Percentiles rank a stretch among this genome's conserved stretches.
These are phyloP conservation scores for Trematomus bernacchii DNA, from an alignment of 2,797 vertebrate genomes.

Conservation along the genomic window DNA sequence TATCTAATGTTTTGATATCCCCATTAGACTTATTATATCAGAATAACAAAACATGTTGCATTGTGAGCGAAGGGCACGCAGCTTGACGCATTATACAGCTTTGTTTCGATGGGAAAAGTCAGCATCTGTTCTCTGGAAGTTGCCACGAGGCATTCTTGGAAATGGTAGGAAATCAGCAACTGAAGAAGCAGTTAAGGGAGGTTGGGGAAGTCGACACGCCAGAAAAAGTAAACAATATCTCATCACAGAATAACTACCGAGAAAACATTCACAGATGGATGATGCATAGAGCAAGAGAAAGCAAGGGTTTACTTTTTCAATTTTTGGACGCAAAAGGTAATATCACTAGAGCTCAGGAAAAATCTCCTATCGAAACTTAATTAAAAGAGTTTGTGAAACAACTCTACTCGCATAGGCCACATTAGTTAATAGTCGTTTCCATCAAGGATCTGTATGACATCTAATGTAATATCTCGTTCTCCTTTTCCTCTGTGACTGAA, in stretches of 20 bases:
- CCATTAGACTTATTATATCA: constrained; percentile 40
- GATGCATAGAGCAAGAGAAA: constrained; percentile 1
- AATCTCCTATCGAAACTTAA: too few species aligned
- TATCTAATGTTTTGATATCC: constrained; percentile 10
- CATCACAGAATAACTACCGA: constrained; percentile 19
- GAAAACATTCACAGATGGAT: constrained; percentile 12
- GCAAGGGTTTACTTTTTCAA: constrained; percentile 7
- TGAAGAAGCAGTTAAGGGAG: constrained; percentile 21
- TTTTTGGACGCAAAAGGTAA: constrained; percentile 7
- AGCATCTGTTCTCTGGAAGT: constrained; percentile 59
- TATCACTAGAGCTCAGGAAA: too few species aligned
- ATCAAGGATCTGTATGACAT: background rate
- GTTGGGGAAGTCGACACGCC: constrained; percentile 16
- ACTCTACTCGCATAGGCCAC: background rate
- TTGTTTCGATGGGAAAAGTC: constrained; percentile 48
- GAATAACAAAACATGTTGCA: constrained; percentile 45
- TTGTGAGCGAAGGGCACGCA: constrained; percentile 43
- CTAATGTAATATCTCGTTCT: background rate
- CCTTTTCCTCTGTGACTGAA: background rate
- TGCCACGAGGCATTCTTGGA: constrained; percentile 60
- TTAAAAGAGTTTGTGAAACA: background rate
- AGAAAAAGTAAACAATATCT: constrained; percentile 41
- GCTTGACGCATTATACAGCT: constrained; percentile 59
- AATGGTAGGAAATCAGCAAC: constrained; percentile 41
- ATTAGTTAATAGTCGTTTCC: background rate